Base-by-base conservation (phyloP, 2,888 invertebrate genomes). In the Cryptocephalus primarius region DNA sequence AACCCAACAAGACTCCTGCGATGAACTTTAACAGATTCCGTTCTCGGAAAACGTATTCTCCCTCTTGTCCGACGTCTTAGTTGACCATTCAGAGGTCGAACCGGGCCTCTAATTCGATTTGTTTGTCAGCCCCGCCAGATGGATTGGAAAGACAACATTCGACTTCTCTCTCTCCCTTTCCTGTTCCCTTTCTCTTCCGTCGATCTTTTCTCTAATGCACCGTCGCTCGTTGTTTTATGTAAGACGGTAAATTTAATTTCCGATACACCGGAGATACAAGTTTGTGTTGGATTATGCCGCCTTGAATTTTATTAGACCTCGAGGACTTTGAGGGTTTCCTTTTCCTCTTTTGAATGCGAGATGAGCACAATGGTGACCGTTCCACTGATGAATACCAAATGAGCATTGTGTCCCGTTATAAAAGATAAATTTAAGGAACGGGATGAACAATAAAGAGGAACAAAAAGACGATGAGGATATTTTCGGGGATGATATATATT, bases 91-190 rank as follows among this genome's bases (percentile, higher is more conserved):
- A 54, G 55, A 22, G 55, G 50, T 52, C 57, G 50, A 57, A 58
- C 55, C 55, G 42, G 47, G 38, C 39, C 46, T 55, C 57, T 66
- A 66, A 66, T 64, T 64, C 61, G 60, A 66, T 66, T 66, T 66
- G 62, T 60, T 60, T 60, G 60, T 58, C 59, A 22, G 57, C 55
- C 57, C 59, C 58, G 62, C 60, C 61, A 63, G 64, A 64, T 64
- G 65, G 63, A 63, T 62, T 57, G 66, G 62, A 65, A 64, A 64
- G 64, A 66, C 64, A 65, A 64, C 62, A 60, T 62, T n/a, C 22
- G 22, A 22, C 22, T 22, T 22, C 22, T 6, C 22, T 6, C 22
- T 22, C 59, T 56, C 53, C 45, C 48, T 50, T 55, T 59, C 55
- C 57, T 55, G 57, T 56, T 52, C 52, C 45, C 52, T 52, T 56